These are phyloP conservation scores for Chondrosia reniformis DNA, from an alignment of 37 sponge, comb jelly and placozoan genomes.

Conservation along the genomic window DNA sequence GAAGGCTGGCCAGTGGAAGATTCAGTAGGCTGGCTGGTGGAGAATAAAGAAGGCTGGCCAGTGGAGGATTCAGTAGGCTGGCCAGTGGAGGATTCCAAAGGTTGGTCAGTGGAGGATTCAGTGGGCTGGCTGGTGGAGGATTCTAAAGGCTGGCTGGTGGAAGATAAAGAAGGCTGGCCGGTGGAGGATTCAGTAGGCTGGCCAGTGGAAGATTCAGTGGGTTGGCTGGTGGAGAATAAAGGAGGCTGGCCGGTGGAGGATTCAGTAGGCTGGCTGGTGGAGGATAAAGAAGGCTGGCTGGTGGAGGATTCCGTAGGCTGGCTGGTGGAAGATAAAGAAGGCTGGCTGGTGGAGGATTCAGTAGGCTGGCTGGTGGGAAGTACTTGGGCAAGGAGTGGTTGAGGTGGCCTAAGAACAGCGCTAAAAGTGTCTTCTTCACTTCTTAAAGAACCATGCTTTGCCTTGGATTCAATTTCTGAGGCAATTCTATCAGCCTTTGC, in stretches of 20 bases:
- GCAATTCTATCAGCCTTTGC: constrained; percentile 36
- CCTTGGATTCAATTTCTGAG: constrained; percentile 43
- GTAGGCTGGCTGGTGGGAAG: not conserved
- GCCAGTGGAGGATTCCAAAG: too few relatives aligned
- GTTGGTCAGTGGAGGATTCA: too few relatives aligned
- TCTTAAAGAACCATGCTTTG: too few relatives aligned
- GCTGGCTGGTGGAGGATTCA: not conserved
- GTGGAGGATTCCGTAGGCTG: not conserved
- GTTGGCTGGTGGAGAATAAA: not conserved
- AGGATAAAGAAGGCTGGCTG: too few relatives aligned
- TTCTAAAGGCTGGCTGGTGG: not conserved
- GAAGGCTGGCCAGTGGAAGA: too few relatives aligned
- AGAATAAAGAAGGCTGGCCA: too few relatives aligned
- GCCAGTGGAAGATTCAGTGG: not conserved
- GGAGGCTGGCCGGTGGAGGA: not conserved
- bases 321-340: not conserved
- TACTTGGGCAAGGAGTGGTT: not conserved
- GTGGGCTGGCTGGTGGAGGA: too few relatives aligned
- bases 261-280: not conserved
- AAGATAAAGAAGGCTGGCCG: too few relatives aligned
- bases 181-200: not conserved
- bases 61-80: too few relatives aligned
- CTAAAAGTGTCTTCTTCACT: constrained; percentile 16
- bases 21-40: too few relatives aligned
- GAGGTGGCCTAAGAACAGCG: not conserved